Conservation (phyloP, 1,140 invertebrate species). For the Helicorthomorpha holstii region DNA sequence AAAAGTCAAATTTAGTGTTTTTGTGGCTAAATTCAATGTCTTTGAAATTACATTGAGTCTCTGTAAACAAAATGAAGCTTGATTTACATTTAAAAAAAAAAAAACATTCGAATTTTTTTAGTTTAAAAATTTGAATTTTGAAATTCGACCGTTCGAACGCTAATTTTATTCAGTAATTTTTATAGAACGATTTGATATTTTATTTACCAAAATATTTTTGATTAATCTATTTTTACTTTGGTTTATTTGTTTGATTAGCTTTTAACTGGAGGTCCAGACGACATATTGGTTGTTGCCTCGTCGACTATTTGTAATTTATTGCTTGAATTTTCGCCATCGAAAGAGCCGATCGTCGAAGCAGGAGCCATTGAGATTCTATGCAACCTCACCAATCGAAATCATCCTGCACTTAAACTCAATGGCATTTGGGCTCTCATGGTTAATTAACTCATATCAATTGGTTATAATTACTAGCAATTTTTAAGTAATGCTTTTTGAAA, state of each 20-base stretch:
- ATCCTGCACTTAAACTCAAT: constrained; percentile 64
- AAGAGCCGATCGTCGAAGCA: constrained; percentile 70
- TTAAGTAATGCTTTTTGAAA: constrained; percentile 10
- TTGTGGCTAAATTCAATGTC: too few relatives aligned
- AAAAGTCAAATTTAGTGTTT: too few relatives aligned
- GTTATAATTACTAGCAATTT: constrained; percentile 24
- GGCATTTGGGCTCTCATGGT: constrained; percentile 79
- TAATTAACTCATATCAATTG: constrained; percentile 19
- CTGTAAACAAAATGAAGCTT: too few relatives aligned
- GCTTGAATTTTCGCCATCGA: constrained; percentile 83
- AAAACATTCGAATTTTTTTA: too few relatives aligned
- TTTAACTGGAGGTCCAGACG: constrained; percentile 46
- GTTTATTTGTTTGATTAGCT: too few relatives aligned
- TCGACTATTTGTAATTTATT: constrained; percentile 85
- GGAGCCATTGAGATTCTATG: constrained; percentile 68
- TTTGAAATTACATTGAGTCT: too few relatives aligned
- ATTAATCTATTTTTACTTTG: too few relatives aligned
- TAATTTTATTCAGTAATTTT: background rate
- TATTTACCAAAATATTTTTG: too few relatives aligned
- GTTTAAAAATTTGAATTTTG: too few relatives aligned
- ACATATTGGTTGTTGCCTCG: constrained; percentile 64
- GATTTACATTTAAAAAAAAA: too few relatives aligned
- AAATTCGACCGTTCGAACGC: constrained; percentile 28
- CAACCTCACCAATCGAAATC: constrained; percentile 51
- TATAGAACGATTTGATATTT: background rate